These are phyloP conservation scores for Leucosticte australis DNA, from an alignment of 2,113 vertebrate species.

Conservation along the genomic window DNA sequence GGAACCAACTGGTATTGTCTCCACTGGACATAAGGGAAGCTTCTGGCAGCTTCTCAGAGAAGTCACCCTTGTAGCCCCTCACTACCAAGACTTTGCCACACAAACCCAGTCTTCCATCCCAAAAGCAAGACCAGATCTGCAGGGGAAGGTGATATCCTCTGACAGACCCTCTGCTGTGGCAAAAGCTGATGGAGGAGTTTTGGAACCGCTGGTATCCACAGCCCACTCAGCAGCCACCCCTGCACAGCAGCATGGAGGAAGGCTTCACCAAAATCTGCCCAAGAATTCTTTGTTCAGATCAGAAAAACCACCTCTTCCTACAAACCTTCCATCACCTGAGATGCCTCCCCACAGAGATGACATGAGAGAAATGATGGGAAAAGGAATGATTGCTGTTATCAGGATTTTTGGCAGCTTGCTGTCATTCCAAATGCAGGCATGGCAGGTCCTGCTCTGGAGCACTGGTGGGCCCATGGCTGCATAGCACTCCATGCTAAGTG, in stretches of 20 bases:
- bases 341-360: background rate
- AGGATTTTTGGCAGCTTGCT: background rate
- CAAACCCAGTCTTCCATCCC: background rate
- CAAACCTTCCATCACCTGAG: background rate
- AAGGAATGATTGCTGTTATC: background rate
- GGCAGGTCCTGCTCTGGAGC: background rate
- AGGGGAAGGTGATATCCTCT: background rate
- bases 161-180: background rate
- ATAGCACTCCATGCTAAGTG: background rate
- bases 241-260: background rate
- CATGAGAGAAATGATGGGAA: background rate
- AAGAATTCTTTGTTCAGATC: background rate
- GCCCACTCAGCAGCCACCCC: fast-evolving
- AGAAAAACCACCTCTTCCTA: background rate
- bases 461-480: fast-evolving
- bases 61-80: background rate
- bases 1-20: fast-evolving
- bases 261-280: background rate
- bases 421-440: background rate
- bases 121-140: background rate
- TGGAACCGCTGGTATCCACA: fast-evolving
- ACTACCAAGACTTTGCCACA: background rate
- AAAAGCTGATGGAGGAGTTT: background rate
- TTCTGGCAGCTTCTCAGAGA: background rate
- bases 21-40: background rate